These are phyloP conservation scores for Turnix velox DNA, from an alignment of 2,113 vertebrate genomes.

Conservation along the genomic window DNA sequence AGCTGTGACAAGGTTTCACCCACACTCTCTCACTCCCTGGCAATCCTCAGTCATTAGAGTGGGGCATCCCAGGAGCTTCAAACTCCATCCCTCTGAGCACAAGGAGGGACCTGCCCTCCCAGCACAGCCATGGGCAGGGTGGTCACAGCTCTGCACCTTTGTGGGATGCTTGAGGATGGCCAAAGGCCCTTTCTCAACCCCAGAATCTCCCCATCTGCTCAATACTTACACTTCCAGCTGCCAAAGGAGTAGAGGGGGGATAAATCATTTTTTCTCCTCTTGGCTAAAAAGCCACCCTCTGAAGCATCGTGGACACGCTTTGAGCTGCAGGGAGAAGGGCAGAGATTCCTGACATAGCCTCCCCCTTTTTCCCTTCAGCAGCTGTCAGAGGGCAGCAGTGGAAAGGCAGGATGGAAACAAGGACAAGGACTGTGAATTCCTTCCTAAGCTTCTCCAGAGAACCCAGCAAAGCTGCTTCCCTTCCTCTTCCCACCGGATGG, in stretches of 20 bases:
- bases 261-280: not conserved
- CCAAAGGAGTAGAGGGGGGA: not conserved
- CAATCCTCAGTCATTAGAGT: fast-evolving
- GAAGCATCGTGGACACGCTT: not conserved
- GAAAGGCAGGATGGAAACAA: not conserved
- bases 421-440: not conserved
- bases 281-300: fast-evolving
- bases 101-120: not conserved
- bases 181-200: not conserved
- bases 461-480: not conserved
- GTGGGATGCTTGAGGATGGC: not conserved
- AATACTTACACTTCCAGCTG: not conserved
- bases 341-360: not conserved
- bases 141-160: not conserved
- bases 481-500: not conserved
- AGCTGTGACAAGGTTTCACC: not conserved
- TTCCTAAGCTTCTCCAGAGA: not conserved
- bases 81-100: not conserved
- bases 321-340: not conserved
- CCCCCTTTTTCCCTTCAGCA: fast-evolving
- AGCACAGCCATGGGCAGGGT: not conserved
- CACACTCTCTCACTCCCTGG: fast-evolving
- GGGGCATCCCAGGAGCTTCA: fast-evolving
- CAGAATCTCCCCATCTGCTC: not conserved
- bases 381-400: not conserved